Conservation (phyloP, 1,140 invertebrate genomes). For the Kradibia gibbosae region DNA sequence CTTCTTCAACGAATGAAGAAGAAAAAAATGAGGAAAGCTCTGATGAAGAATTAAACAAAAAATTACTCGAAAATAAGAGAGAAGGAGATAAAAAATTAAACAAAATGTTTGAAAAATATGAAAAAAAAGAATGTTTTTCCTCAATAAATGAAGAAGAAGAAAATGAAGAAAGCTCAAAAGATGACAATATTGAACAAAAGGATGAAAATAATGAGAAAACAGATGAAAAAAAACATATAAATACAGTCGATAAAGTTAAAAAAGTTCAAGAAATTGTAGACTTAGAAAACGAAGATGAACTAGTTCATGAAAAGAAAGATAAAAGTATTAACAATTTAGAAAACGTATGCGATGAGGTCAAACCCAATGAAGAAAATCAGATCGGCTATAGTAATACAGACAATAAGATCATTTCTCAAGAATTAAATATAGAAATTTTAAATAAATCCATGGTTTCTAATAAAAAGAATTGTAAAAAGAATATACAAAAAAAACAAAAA, state of each 20-base stretch:
- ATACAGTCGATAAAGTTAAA: neutral
- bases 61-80: too few species aligned
- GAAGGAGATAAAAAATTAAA: too few species aligned
- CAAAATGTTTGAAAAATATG: too few species aligned
- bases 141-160: slow-evolving; percentile 44
- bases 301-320: neutral
- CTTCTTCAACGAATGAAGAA: neutral
- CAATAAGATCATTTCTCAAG: slow-evolving; percentile 74
- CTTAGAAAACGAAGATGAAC: neutral
- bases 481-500: neutral
- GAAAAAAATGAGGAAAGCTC: neutral
- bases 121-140: too few species aligned
- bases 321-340: neutral
- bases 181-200: slow-evolving; percentile 53
- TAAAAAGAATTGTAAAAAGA: neutral
- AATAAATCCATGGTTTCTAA: neutral
- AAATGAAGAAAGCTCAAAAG: slow-evolving; percentile 51
- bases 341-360: slow-evolving; percentile 51
- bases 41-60: too few species aligned
- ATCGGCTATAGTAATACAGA: slow-evolving; percentile 71
- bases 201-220: slow-evolving; percentile 56
- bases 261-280: neutral
- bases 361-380: slow-evolving; percentile 65
- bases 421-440: slow-evolving; percentile 73
- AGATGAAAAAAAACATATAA: neutral